These are phyloP conservation scores for Pipistrellus pygmaeus DNA, from an alignment of 2,797 vertebrate genomes.

Conservation along the genomic window DNA sequence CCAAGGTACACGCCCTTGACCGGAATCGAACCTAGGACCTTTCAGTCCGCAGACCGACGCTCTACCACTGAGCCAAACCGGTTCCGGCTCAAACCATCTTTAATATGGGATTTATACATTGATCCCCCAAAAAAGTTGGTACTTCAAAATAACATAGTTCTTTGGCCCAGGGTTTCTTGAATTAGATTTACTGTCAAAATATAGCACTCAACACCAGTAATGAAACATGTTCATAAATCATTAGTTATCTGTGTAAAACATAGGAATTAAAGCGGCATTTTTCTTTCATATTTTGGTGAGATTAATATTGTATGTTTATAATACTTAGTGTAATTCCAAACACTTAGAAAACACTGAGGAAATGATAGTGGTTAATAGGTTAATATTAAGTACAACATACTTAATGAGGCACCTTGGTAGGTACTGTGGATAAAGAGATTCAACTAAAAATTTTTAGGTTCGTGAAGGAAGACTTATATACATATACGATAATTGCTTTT, in stretches of 20 bases:
- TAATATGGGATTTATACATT: neutral
- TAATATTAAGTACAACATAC: neutral
- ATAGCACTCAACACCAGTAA: neutral
- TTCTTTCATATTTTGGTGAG: neutral
- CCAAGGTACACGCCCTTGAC: no score
- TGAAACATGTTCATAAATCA: neutral
- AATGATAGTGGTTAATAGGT: neutral
- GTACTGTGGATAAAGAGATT: neutral
- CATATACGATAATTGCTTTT: neutral
- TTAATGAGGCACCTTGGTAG: neutral
- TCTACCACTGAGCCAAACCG: no score
- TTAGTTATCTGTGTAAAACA: neutral
- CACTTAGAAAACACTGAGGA: neutral
- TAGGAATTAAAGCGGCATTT: neutral
- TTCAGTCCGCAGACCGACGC: no score
- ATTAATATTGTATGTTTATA: neutral
- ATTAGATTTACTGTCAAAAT: slow-evolving; percentile 14
- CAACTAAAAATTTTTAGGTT: neutral
- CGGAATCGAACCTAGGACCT: no score
- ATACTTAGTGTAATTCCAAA: neutral
- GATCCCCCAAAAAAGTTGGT: neutral
- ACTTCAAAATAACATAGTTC: neutral
- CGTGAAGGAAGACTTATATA: neutral
- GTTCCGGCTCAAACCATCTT: neutral
- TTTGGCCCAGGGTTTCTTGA: neutral